Evolutionary conservation across 1,140 invertebrate genomes (phyloP).

Genomic region (Gonioctena quinquepunctata): DNA sequence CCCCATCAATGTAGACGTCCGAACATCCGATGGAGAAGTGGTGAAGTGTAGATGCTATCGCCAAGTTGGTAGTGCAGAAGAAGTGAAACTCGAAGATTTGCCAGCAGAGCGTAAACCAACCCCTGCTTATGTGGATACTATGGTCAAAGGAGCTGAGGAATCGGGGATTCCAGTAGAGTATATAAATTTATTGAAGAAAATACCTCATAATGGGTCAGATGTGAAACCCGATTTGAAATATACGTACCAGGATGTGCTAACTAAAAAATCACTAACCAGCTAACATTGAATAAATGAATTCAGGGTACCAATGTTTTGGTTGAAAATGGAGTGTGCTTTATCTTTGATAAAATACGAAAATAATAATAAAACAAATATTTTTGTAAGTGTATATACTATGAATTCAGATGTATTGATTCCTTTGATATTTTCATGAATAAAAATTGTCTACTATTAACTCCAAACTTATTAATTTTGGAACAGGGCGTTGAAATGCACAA

Average conservation of each 20-base stretch:
- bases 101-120: conserved; percentile 68
- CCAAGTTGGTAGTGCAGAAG: conserved; percentile 59
- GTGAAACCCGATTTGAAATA: conserved; percentile 37
- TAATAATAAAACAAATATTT: too few relatives aligned
- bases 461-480: too few relatives aligned
- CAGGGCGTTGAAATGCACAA: too few relatives aligned
- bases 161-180: conserved; percentile 71
- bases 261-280: too few relatives aligned
- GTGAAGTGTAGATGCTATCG: conserved; percentile 71
- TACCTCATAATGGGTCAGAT: conserved; percentile 70
- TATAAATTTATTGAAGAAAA: conserved; percentile 62
- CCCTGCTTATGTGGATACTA: conserved; percentile 68
- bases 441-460: too few relatives aligned
- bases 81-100: conserved; percentile 53
- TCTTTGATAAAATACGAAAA: too few relatives aligned
- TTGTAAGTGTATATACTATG: too few relatives aligned
- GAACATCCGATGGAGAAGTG: conserved; percentile 57
- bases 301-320: too few relatives aligned
- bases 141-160: conserved; percentile 70
- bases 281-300: too few relatives aligned
- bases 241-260: background rate
- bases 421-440: too few relatives aligned
- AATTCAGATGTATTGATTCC: too few relatives aligned
- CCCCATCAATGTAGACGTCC: conserved; percentile 64
- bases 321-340: too few relatives aligned